Evolutionary conservation across 2,797 vertebrate genomes (phyloP).

Genomic region (Cynopterus sphinx): DNA sequence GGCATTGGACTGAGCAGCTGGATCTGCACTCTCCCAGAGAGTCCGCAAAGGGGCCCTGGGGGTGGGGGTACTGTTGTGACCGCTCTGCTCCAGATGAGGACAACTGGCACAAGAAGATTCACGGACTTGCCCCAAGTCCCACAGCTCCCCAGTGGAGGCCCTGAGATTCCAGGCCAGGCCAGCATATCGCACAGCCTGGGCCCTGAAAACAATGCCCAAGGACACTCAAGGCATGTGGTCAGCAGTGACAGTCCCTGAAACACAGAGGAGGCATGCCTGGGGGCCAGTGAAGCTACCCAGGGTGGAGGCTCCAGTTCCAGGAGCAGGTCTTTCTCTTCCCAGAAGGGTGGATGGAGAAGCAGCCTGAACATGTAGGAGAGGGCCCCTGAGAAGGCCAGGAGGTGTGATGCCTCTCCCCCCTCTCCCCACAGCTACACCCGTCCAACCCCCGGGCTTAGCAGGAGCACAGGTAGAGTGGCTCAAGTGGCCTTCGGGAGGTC

Average conservation of each 20-base stretch:
- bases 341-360: neutral
- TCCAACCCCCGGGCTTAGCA: neutral
- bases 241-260: neutral
- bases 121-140: neutral
- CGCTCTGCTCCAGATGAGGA: neutral
- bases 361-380: neutral
- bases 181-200: neutral
- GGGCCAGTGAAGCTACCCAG: neutral
- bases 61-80: neutral
- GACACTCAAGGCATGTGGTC: neutral
- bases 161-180: neutral
- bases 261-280: neutral
- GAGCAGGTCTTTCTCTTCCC: neutral
- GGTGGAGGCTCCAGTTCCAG: neutral
- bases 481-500: neutral
- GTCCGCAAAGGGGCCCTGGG: neutral
- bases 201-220: neutral
- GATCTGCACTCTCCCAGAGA: neutral
- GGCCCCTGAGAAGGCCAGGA: too few species aligned
- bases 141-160: neutral
- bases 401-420: neutral
- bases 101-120: neutral
- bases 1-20: neutral
- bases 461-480: neutral
- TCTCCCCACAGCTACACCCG: neutral